Evolutionary conservation across 2,888 invertebrate genomes (phyloP).

Genomic region (Caenorhabditis imperialis): DNA sequence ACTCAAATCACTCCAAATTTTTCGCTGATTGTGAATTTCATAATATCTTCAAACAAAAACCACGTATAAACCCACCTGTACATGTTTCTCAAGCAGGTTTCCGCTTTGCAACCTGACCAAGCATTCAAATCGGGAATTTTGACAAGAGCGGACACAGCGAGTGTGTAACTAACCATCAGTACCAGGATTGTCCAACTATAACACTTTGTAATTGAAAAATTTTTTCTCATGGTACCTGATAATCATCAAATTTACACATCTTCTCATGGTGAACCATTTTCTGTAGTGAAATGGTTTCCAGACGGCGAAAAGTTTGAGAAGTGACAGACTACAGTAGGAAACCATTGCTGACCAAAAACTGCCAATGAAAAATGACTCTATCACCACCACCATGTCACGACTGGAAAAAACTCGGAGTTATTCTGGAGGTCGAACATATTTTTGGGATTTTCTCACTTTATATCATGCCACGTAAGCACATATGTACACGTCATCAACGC

Average conservation of each 20-base stretch:
- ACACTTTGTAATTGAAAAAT: not conserved
- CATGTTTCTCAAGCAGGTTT: conserved; percentile 72
- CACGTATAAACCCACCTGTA: conserved; percentile 45
- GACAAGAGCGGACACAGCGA: conserved; percentile 68
- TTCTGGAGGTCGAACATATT: not conserved
- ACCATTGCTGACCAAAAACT: conserved; percentile 74
- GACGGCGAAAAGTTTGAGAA: conserved; percentile 73
- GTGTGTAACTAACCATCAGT: conserved; percentile 66
- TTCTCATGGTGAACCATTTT: conserved; percentile 73
- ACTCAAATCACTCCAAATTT: too few species aligned
- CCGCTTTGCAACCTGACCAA: conserved; percentile 73
- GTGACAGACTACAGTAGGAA: conserved; percentile 69
- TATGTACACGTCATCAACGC: conserved; percentile 66
- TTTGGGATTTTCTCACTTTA: conserved; percentile 67
- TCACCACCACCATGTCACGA: conserved; percentile 69
- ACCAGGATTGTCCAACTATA: conserved; percentile 73
- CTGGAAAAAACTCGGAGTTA: too few species aligned
- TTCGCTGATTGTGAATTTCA: too few species aligned
- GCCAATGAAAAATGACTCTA: conserved; percentile 73
- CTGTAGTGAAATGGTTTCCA: conserved; percentile 74
- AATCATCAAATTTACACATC: conserved; percentile 72
- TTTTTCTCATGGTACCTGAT: conserved; percentile 67
- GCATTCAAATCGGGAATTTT: conserved; percentile 72
- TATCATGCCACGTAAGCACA: conserved; percentile 64
- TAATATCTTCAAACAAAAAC: too few species aligned